A percentile compares a stretch with the other conserved stretches of the same genome.
phyloP scores from a whole-genome alignment of 2,113 vertebrate species.

The Psephotus haematonotus region DNA sequence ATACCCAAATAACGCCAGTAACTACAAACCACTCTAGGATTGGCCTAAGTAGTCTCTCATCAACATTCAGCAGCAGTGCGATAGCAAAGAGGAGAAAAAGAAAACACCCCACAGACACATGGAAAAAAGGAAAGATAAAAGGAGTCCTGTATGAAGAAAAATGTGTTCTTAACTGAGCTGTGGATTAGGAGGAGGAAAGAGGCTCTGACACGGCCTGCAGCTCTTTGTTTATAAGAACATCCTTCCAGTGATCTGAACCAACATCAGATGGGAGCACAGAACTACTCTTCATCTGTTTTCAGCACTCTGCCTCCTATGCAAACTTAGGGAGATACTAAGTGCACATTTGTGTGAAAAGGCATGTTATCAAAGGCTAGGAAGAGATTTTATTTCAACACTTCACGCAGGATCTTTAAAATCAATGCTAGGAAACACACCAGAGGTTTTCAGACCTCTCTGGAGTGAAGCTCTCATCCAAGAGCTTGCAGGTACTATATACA shows the following conservation, averaged over 20 bases:
- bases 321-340: neutral
- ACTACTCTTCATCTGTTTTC: neutral
- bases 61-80: neutral
- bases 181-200: neutral
- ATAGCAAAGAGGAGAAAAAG: neutral
- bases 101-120: neutral
- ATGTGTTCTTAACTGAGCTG: constrained; percentile 21
- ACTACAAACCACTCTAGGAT: neutral
- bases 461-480: neutral
- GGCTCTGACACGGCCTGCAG: constrained; percentile 26
- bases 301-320: neutral
- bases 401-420: neutral
- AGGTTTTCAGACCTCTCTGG: neutral
- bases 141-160: constrained; percentile 33
- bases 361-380: neutral
- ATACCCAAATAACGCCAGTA: neutral
- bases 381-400: neutral
- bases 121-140: constrained; percentile 39
- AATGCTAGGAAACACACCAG: neutral
- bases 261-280: neutral
- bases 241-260: constrained; percentile 22
- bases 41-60: constrained; percentile 1
- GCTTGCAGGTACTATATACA: neutral
- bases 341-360: neutral
- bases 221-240: constrained; percentile 30